A percentile compares a stretch with the other conserved stretches of the same genome.
These are phyloP conservation scores for Cygnus olor DNA, from an alignment of 2,797 vertebrate genomes.

Conservation along the genomic window DNA sequence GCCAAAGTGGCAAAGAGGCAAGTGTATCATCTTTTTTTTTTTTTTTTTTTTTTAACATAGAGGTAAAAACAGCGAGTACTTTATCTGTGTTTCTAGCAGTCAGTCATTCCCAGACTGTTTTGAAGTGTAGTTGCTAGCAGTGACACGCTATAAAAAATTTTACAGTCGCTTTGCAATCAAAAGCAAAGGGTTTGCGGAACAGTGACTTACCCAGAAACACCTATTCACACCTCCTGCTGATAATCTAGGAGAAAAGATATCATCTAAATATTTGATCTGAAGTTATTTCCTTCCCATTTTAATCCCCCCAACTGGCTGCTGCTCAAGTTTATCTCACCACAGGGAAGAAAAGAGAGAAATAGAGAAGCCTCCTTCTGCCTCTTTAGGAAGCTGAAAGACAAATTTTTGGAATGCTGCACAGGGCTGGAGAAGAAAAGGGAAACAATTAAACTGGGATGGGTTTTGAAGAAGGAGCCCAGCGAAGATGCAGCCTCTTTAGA, in stretches of 20 bases:
- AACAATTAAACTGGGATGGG: neutral
- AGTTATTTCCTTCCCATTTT: constrained; percentile 47
- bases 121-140: neutral
- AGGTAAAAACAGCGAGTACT: neutral
- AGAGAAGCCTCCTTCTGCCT: neutral
- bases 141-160: neutral
- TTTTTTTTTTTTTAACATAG: neutral
- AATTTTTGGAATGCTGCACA: neutral
- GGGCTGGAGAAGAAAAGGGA: neutral
- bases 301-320: neutral
- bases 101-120: neutral
- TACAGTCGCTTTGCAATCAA: neutral
- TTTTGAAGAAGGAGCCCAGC: constrained; percentile 52
- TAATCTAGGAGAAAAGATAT: constrained; percentile 17
- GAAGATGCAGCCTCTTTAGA: constrained; percentile 18
- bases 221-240: constrained; percentile 19
- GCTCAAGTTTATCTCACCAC: constrained; percentile 22
- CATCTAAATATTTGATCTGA: constrained; percentile 38
- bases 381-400: constrained; percentile 28
- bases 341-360: neutral
- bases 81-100: neutral
- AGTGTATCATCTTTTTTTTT: neutral
- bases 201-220: neutral
- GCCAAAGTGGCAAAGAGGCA: neutral
- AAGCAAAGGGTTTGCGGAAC: neutral